Evolutionary conservation across 2,113 vertebrate genomes (phyloP), one percentile per base, ranked within the genome.

Genomic region (Pachyramphus minor): DNA sequence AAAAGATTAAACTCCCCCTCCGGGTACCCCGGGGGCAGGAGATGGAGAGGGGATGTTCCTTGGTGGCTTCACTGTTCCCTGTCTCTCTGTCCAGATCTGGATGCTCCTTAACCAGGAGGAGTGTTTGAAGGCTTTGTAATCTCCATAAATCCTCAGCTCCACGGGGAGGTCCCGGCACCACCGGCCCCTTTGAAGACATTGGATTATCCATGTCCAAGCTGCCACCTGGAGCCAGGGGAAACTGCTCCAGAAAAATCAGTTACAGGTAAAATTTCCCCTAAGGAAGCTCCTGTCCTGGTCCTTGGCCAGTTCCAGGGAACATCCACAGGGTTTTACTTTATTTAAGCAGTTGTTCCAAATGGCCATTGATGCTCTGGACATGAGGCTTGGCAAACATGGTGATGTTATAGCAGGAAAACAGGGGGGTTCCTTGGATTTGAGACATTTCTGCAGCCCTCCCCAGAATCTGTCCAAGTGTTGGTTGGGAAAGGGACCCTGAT

Each of bases 121-220:
- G 63, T 0, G 0, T 42, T 81, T 30, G 3, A 1, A 76, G 45
- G 24, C 19, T 56, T n/a, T 0, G 0, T 35, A 14, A 86, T 35
- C 68, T 44, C 67, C 1, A 2, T 18, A 71, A 53, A 84, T 76
- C 78, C n/a, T 9, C 45, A 0, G 25, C 74, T 1, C 6, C 60
- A 16, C 15, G 2, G 0, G 55, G 64, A 63, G 31, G 37, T 73
- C 44, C 53, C 0, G 0, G 64, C 35, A 74, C 37, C 30, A 31
- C 21, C 0, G 0, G 33, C 25, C 9, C 28, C 28, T 44, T 24
- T 27, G 68, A 67, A 83, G 76, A 12, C 0, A 0, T 3, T 0
- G 2, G 84, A 50, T 90, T 33, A 35, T 72, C 75, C 0, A 1
- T 49, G 64, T 30, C n/a, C 39, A 14, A 79, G 56, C 62, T 2